Evolutionary conservation across 2,797 vertebrate species (phyloP), one percentile per base, ranked within the genome.

Genomic region (Anguilla pacifica): DNA sequence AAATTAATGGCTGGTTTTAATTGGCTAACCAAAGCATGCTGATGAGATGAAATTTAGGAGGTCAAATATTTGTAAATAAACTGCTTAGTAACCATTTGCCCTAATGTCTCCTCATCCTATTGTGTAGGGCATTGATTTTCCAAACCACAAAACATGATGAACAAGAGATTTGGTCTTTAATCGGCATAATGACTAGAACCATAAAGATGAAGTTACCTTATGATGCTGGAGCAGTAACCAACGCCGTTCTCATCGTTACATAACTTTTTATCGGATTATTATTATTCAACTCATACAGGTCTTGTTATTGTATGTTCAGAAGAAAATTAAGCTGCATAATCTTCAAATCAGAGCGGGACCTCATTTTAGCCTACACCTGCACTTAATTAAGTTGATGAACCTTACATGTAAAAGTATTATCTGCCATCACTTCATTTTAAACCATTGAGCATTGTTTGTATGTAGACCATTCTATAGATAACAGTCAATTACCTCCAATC

Each of bases 41-140:
- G 55, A 61, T 46, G 22, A 43, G 25, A 59, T 57, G 57, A 59
- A 84, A 57, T 28, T 70, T 57, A 84, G 49, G 25, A 61, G n/a
- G 25, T 79, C 74, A 79, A 72, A 72, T 72, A 72, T 72, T 72
- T 35, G 10, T 31, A n/a, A 31, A 72, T 72, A 72, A 72, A 72
- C 35, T 67, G 19, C 3, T 6, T 2, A n/a, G 19, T 7, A 1
- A 51, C 79, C 15, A n/a, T 31, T 57, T 19, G 15, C 28, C 59
- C 28, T 70, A 67, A 87, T 28, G 64, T 72, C 28, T 74, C 46
- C 87, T 57, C 51, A 25, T 13, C 25, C 25, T 49, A 19, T 89
- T 94, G 95, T 94, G 95, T 96, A 94, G 93, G 93, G 85, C 93
- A 96, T 96, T 13, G 96, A 97, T 96, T 95, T 93, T 92, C 86